Base-by-base conservation (phyloP, 1,140 invertebrate species). In the Papilio aristodemus region DNA sequence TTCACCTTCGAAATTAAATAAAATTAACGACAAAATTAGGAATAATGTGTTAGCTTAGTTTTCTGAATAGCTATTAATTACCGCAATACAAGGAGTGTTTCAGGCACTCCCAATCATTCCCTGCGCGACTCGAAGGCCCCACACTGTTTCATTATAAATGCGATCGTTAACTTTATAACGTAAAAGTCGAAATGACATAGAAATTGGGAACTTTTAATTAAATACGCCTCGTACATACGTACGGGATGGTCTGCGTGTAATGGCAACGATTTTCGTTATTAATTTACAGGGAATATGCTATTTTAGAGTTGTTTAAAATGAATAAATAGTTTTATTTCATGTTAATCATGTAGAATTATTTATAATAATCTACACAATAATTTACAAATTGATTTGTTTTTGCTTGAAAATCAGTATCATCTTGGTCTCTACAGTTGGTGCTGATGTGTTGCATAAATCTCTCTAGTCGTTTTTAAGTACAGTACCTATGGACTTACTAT, bases 141-240 rank as follows among this genome's bases (percentile, higher is more conserved):
- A 14, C 9, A 46, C 0, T 14, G 17, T 10, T 46, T 17, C 43
- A 46, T 22, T 54, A 54, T 54, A 22, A 54, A 54, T 54, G 19
- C 57, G 13, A 11, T 36, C 27, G 59, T 62, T 62, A 60, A 60
- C 13, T 36, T 60, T 14, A 62, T 62, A 37, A 14, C 17, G 59
- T 17, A 14, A 39, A 38, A 62, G 59, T 36, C 8, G 32, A 38
- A 60, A 62, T n/a, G 36, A 62, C 36, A 32, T 62, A n/a, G 17
- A 62, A 17, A 62, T 17, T 62, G 27, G 9, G 8, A 37, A 38
- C 14, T 62, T 59, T 59, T 62, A 62, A 62, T 62, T 62, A 62
- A 62, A 62, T 25, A 39, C 14, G 10, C 36, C 17, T 17, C 14
- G 59, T 60, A 11, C 14, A 36, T 60, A 11, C 14, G 58, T 36